Percentiles rank a stretch among this genome's conserved stretches.
Evolutionary conservation across 2,888 invertebrate species (phyloP).

Genomic region (Cylloceria caligata): DNA sequence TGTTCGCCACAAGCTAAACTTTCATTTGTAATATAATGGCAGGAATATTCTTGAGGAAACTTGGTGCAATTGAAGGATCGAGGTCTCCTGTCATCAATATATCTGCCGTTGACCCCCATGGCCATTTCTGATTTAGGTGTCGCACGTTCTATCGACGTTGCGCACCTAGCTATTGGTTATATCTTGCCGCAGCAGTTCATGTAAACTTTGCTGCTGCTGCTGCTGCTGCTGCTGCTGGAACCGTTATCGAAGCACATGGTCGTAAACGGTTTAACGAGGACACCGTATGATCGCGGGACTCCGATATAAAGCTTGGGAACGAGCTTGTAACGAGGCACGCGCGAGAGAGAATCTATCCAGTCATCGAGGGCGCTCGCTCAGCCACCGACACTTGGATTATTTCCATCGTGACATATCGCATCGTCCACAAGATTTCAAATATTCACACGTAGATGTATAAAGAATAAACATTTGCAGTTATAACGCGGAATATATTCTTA

Average conservation of each 20-base stretch:
- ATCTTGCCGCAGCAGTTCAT: constrained; percentile 35
- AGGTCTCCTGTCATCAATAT: constrained; percentile 34
- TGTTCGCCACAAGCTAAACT: not conserved
- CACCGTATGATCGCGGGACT: constrained; percentile 68
- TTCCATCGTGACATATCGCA: constrained; percentile 23
- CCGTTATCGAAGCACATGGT: constrained; percentile 68
- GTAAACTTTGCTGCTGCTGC: constrained; percentile 42
- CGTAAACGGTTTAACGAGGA: constrained; percentile 74
- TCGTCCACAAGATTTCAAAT: not conserved
- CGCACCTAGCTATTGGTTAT: constrained; percentile 26
- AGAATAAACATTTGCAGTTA: not conserved
- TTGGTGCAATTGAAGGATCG: constrained; percentile 1
- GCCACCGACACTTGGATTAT: constrained; percentile 49
- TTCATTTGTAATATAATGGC: not conserved
- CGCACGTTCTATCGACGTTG: constrained; percentile 27
- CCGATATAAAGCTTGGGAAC: constrained; percentile 65
- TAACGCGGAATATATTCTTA: constrained; percentile 24
- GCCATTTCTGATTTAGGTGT: constrained; percentile 66
- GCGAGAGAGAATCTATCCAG: constrained; percentile 60
- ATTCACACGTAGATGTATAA: constrained; percentile 16
- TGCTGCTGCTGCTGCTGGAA: constrained; percentile 38
- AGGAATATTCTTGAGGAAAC: not conserved
- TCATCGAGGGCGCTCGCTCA: constrained; percentile 60
- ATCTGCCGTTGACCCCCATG: constrained; percentile 65
- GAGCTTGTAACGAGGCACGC: constrained; percentile 68